Evolutionary conservation across 92 coral and sea anemone genomes (phyloP), one percentile per base, ranked within the genome.

Genomic region (Hydrozoanthus gracilis): DNA sequence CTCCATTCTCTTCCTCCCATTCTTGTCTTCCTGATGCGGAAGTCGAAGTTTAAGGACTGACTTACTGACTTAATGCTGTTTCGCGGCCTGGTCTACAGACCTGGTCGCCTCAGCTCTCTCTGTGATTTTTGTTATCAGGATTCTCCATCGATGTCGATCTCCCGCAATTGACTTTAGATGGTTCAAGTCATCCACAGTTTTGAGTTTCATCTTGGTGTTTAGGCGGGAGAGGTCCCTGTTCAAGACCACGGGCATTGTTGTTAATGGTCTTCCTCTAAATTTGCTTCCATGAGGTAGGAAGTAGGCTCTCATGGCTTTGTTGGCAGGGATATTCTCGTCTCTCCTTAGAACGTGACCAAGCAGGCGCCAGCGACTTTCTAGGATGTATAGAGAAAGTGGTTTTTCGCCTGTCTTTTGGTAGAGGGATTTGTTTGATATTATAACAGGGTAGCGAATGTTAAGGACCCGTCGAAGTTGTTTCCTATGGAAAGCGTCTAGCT

Each of bases 241-340:
- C 58, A 52, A 52, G 58, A 52, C 58, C 58, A 52, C 58, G 58
- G 58, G 58, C 58, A 64, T 64, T 64, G 70, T 64, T 64, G 70
- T 64, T 64, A 11, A 10, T 64, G 70, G 70, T 64, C 70, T 64
- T 11, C 70, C 70, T 10, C 70, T 11, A 10, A 11, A 16, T 64
- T 64, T 64, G 15, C 20, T 64, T 52, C 16, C 20, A 11, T 64
- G 16, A 10, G 15, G 16, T 10, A 11, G 15, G 20, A 52, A 52
- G 58, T 52, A 52, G 58, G 58, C 20, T 11, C 15, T 64, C 70
- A 64, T 64, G 15, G 70, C 70, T 64, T 64, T 64, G 70, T 64
- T 64, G 70, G 16, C 15, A 10, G 70, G 70, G 15, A 16, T 64
- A 16, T 64, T 64, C 70, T 64, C 70, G 20, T 64, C 20, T 11